Evolutionary conservation across 64 coral and sea anemone species (phyloP), one percentile per base, ranked within the genome.

Genomic region (Exaiptasia diaphana): DNA sequence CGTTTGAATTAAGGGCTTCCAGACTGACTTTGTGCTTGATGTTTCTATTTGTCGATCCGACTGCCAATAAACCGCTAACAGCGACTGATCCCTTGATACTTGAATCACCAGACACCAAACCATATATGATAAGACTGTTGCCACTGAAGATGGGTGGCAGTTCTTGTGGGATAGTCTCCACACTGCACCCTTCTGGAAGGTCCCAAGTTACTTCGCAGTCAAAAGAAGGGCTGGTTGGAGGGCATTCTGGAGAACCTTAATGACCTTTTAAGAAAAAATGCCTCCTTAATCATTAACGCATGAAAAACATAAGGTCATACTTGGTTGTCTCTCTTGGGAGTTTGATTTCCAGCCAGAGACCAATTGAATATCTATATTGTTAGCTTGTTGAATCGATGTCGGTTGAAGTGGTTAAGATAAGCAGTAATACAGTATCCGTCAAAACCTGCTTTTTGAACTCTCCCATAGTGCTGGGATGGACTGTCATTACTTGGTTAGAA

Each of bases 221-320:
- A 23, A 64, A 29, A n/a, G 77, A 53, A 14, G 1, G 90, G 41
- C 71, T 39, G 88, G 80, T 50, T 90, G 88, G 3, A 90, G 50
- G 12, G 88, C 72, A 18, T 32, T 41, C 45, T 84, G 75, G 38
- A 90, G 41, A 26, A 80, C 71, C 63, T 77, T 90, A 31, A 90
- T 84, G 20, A 90, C 88, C 88, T 84, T 37, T 11, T 18, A 75
- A 17, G 77, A 54, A 14, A 55, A 55, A 55, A 55, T 41, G 78
- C 15, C 56, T 93, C 83, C 29, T 87, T 77, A 3, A 82, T 33
- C 24, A 83, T 83, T 13, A 81, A 81, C 31, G 79, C 73, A n/a
- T 81, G 87, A 63, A 93, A 60, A 0, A 76, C 77, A 76, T 93
- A n/a, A n/a, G n/a, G n/a, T n/a, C n/a, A n/a, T n/a, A n/a, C n/a